phyloP scores from a whole-genome alignment of 2,113 vertebrate genomes.

The Sceloporus tristichus region DNA sequence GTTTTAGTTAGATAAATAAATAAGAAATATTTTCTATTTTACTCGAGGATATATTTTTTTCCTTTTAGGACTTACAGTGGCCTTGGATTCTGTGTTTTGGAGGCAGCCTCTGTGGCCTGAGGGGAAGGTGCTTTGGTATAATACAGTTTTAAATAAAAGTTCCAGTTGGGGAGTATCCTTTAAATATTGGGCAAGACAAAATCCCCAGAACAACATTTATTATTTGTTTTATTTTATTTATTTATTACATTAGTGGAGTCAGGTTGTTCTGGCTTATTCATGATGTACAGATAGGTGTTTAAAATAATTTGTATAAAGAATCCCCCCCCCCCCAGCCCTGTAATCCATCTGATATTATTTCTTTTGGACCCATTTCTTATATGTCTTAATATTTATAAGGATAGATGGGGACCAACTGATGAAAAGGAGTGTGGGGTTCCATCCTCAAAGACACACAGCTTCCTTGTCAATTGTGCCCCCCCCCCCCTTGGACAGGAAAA shows the following conservation, averaged over 20 bases:
- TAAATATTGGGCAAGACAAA: constrained; percentile 10
- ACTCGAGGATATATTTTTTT: constrained; percentile 26
- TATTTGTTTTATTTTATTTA: too few relatives aligned
- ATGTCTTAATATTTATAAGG: neutral
- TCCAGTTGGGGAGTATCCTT: constrained; percentile 99
- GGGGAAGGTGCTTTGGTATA: constrained; percentile 96
- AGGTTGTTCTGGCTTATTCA: constrained; percentile 18
- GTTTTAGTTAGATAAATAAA: neutral
- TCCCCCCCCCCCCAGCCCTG: too few relatives aligned
- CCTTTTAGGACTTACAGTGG: constrained; percentile 86
- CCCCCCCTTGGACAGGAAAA: too few relatives aligned
- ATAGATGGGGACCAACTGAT: too few relatives aligned
- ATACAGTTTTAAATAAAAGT: constrained; percentile 93
- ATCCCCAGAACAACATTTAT: neutral
- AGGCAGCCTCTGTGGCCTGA: constrained; percentile 91
- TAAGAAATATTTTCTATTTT: neutral
- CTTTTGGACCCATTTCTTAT: neutral
- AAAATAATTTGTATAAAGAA: neutral
- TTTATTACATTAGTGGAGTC: neutral
- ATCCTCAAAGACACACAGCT: too few relatives aligned
- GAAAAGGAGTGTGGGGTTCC: too few relatives aligned
- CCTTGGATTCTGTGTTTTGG: constrained; percentile 93
- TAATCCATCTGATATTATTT: neutral
- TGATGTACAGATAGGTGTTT: neutral
- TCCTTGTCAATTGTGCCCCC: too few relatives aligned